Percentiles rank a stretch among this genome's conserved stretches.
Evolutionary conservation across 2,113 vertebrate genomes (phyloP).

Genomic region (rat (Rattus norvegicus)): GRCr8 NC_086020.1:239766001-239766500

Average conservation of each 20-base stretch:
- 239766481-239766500: constrained; percentile 51
- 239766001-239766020: neutral
- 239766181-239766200: neutral
- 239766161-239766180: neutral
- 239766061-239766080: neutral
- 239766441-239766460: constrained; percentile 63
- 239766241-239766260: neutral
- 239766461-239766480: constrained; percentile 42
- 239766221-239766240: neutral
- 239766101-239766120: neutral
- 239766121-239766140: neutral
- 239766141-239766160: neutral
- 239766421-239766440: constrained; percentile 54
- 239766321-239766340: neutral
- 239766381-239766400: constrained; percentile 52
- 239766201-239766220: neutral
- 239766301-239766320: constrained; percentile 11
- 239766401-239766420: constrained; percentile 47
- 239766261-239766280: constrained; percentile 30
- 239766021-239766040: neutral
- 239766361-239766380: constrained; percentile 9
- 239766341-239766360: neutral
- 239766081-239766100: neutral
- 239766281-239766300: neutral
- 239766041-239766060: neutral